These are phyloP conservation scores for Bombus balteatus DNA, from an alignment of 1,140 invertebrate genomes.

Conservation along the genomic window DNA sequence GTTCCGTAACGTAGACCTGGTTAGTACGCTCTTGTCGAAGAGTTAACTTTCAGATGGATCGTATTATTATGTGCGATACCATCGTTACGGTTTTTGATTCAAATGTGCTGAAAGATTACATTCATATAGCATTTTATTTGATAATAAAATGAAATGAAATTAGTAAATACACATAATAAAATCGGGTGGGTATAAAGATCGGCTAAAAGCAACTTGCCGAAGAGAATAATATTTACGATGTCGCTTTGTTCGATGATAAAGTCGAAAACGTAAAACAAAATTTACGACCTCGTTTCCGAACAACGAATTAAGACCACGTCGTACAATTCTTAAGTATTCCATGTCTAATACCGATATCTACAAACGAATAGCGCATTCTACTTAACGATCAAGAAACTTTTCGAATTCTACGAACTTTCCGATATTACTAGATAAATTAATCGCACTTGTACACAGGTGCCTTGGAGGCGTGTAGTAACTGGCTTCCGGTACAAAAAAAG, in stretches of 20 bases:
- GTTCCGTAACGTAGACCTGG: background rate
- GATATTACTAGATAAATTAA: slow-evolving; percentile 27
- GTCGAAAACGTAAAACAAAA: too few species aligned
- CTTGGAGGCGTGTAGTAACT: background rate
- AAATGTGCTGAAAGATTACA: background rate
- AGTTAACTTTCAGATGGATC: background rate
- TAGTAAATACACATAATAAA: background rate
- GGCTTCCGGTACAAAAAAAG: background rate
- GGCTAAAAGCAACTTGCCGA: too few species aligned
- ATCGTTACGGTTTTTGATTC: background rate
- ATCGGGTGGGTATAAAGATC: too few species aligned
- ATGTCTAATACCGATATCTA: too few species aligned
- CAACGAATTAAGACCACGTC: too few species aligned
- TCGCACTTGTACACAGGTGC: background rate
- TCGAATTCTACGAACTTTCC: slow-evolving; percentile 5
- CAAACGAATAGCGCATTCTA: background rate
- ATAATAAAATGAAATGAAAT: background rate
- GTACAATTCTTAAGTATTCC: background rate
- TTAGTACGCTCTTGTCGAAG: background rate
- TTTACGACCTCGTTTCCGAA: too few species aligned
- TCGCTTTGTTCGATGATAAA: too few species aligned
- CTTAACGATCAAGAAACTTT: background rate
- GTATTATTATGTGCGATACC: background rate
- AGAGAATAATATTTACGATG: too few species aligned
- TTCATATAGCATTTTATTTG: background rate